Evolutionary conservation across 2,797 vertebrate genomes (phyloP), one percentile per base, ranked within the genome.

Genomic region (Melanotaenia nigrans): DNA sequence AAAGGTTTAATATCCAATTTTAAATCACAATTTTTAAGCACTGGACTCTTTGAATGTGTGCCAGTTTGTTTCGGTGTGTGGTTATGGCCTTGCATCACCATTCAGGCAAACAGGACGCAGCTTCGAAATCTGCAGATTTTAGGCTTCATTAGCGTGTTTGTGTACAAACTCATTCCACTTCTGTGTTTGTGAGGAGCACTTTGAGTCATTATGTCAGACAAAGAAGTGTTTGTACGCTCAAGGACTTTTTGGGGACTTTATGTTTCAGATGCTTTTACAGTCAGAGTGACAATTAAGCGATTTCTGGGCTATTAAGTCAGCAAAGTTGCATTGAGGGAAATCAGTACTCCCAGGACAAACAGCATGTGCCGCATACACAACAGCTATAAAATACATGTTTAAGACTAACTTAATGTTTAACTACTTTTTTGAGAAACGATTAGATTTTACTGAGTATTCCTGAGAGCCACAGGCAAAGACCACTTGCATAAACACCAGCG

Each of bases 391-490:
- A 32, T 56, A 30, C 5, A 30, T 30, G 25, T 16, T 40, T 20
- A 38, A 18, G n/a, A 65, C 25, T 28, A 28, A 28, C 25, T 28
- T 13, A 32, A 32, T 6, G 30, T 55, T 18, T 61, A 5, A n/a
- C 35, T 3, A 12, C 14, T 60, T 12, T 40, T 24, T 42, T 18
- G 6, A 1, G 0, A 0, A 22, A 54, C 51, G 11, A 7, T 58
- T 33, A 4, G 45, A 45, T 36, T 56, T 54, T 30, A 45, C 16
- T 4, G 10, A 25, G 25, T 28, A n/a, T 20, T 36, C n/a, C 33
- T 54, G 12, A 18, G 2, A 24, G 13, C 6, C 0, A 0, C n/a
- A 38, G 10, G 9, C n/a, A 22, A 35, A 11, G 9, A 6, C 6
- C 22, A n/a, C 33, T 16, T 25, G 22, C 4, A 14, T 36, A 30